Base-by-base conservation (phyloP, 2,888 invertebrate species). In the Ommatoiulus sabulosus region DNA sequence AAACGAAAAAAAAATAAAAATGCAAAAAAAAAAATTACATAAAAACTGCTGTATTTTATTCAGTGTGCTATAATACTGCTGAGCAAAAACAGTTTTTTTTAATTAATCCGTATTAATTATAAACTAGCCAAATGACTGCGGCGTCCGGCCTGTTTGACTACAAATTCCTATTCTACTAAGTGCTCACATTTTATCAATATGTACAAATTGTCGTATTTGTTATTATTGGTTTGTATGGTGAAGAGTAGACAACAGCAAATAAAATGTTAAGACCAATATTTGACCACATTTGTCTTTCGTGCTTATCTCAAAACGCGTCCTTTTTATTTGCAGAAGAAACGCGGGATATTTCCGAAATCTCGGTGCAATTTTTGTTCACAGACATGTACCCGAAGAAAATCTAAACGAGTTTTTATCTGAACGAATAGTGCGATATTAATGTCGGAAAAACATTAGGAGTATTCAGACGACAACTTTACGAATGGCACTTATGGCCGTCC, bases 171-270 rank as follows among this genome's bases (percentile, higher is more conserved):
- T 89, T 89, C 89, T 88, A 88, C 87, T 89, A 86, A 89, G 89
- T 89, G 89, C 89, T 89, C 89, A 89, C 89, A 89, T 88, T 89
- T 89, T 80, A 86, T 88, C 84, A 88, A 88, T 86, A 89, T 89
- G 89, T 89, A 89, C 89, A 89, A 89, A 89, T 89, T 89, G 89
- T 89, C 89, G 89, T 89, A 89, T 89, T 89, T 89, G 89, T 89
- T 89, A 86, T 88, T 89, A 89, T 89, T 89, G 88, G 89, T 89
- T 89, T 89, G 89, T 89, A 89, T 89, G 89, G 89, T 89, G 89
- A 89, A 88, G 87, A 88, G 89, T 88, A 88, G 89, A 89, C 87
- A 88, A 89, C 72, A 85, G 87, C 85, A 84, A 89, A 88, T 89
- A 89, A 89, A 89, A 89, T 89, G 89, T 89, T 89, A 89, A 89